Base-by-base conservation (phyloP, 2,797 vertebrate species). In the Echiichthys vipera region DNA sequence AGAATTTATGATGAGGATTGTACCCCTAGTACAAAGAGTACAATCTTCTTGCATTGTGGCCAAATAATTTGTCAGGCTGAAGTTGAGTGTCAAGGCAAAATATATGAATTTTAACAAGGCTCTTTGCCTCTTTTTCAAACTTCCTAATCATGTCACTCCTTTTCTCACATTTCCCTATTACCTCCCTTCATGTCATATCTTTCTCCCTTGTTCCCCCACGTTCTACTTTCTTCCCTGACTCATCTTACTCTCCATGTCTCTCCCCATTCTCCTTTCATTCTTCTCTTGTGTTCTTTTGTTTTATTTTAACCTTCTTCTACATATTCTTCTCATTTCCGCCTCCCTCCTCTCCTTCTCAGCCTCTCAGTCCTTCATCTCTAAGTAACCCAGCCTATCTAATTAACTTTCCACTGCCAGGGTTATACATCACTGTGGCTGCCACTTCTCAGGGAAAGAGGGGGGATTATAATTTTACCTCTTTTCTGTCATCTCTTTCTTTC, bases 351-450 rank as follows among this genome's bases (percentile, higher is more conserved):
- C 40, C 20, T 56, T 32, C 71, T 72, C 65, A 77, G 81, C 79
- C 79, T 77, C 50, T 71, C 74, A 81, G 84, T 88, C 79, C 82
- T 85, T 85, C 85, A 88, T 91, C 74, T 88, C 75, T 78, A 83
- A 84, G 85, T 90, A 86, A 85, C 85, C 63, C 87, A 78, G 84
- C 87, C 88, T 84, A 78, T 90, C 85, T 92, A 89, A 92, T 92
- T 91, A 91, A 91, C 88, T 91, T 88, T 88, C 81, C 75, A 75
- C 81, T 83, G 73, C 71, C 71, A 57, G 81, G 87, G 84, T 90
- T 81, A 88, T 92, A 86, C 88, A 92, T 92, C 88, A 91, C 77
- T 73, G 64, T 72, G 78, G 74, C 79, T 89, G 88, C 89, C 86
- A 91, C 77, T 89, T 83, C 71, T 77, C 45, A 65, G 56, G 51